A percentile compares a stretch with the other conserved stretches of the same genome.
phyloP scores from a whole-genome alignment of 2,888 invertebrate species.

The Lepidonotus clava region DNA sequence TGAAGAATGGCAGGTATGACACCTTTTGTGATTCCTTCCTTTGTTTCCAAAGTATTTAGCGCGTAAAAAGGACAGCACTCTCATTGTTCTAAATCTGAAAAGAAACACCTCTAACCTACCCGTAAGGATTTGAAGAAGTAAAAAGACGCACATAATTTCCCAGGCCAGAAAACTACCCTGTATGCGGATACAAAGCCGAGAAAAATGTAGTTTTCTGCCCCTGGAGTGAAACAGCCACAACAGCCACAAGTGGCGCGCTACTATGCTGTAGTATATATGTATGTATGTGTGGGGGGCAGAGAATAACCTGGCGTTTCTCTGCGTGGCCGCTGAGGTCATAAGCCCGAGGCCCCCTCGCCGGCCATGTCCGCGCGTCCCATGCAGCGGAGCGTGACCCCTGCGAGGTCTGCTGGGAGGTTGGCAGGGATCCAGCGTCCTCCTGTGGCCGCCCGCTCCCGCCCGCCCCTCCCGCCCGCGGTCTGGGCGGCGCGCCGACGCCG shows the following conservation, averaged over 20 bases:
- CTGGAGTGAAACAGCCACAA: neutral
- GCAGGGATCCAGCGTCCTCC: slow-evolving; percentile 1
- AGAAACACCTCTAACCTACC: slow-evolving; percentile 15
- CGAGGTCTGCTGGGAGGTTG: neutral
- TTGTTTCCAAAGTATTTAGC: neutral
- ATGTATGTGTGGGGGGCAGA: neutral
- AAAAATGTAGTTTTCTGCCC: neutral
- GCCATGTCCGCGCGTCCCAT: slow-evolving; percentile 13
- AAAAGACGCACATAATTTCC: neutral
- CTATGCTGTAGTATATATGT: neutral
- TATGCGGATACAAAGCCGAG: neutral
- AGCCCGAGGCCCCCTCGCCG: slow-evolving; percentile 2
- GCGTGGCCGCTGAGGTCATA: slow-evolving; percentile 30
- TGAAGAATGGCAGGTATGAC: too few relatives aligned
- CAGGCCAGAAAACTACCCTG: neutral
- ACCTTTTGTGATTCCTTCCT: slow-evolving; percentile 10
- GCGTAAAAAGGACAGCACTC: neutral
- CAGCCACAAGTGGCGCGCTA: neutral
- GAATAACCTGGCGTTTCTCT: neutral
- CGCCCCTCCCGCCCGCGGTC: slow-evolving; percentile 19
- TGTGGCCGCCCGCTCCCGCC: neutral
- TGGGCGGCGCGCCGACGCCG: neutral
- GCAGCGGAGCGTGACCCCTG: slow-evolving; percentile 35
- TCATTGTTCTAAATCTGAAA: slow-evolving; percentile 28
- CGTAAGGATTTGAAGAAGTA: slow-evolving; percentile 4